These are phyloP conservation scores for Sinodicranocentrus sp. DNA, from an alignment of 2,888 invertebrate genomes.

Conservation along the genomic window DNA sequence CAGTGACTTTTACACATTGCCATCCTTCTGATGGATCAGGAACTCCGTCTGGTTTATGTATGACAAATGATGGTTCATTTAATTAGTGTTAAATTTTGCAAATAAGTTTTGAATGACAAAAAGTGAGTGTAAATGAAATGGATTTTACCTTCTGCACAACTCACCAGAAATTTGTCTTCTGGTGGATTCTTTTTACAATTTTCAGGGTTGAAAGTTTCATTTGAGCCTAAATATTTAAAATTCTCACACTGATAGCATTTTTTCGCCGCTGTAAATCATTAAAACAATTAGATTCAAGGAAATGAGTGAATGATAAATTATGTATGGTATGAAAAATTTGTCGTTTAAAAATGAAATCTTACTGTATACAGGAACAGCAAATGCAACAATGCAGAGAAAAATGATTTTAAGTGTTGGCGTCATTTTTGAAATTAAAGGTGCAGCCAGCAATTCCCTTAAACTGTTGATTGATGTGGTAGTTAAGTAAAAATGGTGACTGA, in stretches of 20 bases:
- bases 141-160: too few relatives aligned
- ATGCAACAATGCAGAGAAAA: neutral
- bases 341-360: neutral
- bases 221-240: neutral
- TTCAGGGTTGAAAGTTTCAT: neutral
- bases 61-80: neutral
- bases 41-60: neutral
- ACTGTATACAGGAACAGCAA: neutral
- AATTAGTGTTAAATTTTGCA: neutral
- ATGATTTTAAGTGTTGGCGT: neutral
- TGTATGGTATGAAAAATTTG: neutral
- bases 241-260: slow-evolving; percentile 5
- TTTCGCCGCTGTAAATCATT: too few relatives aligned
- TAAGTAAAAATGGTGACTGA: too few relatives aligned
- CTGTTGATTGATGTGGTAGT: too few relatives aligned
- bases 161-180: neutral
- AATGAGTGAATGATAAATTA: too few relatives aligned
- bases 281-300: too few relatives aligned
- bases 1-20: slow-evolving; percentile 55
- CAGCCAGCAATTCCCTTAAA: too few relatives aligned
- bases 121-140: neutral
- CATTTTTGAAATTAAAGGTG: too few relatives aligned
- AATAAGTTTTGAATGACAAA: too few relatives aligned
- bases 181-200: neutral
- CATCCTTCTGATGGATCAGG: neutral